These are phyloP conservation scores for Oreochromis mossambicus DNA, from an alignment of 2,797 vertebrate species.

Conservation along the genomic window DNA sequence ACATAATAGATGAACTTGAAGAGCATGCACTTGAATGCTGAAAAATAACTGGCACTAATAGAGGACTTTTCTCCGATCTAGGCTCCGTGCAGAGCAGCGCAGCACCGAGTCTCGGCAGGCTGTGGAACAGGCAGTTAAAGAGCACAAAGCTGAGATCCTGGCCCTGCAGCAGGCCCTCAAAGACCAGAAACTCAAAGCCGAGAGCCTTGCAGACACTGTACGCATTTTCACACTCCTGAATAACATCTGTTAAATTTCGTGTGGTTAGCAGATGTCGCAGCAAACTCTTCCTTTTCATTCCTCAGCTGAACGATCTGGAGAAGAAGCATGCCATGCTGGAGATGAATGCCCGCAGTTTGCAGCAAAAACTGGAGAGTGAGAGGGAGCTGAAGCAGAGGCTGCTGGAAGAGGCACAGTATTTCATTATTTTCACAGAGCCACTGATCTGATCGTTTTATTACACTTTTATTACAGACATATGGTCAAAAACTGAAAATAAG, in stretches of 20 bases:
- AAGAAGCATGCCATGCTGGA: constrained; percentile 98
- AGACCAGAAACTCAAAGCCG: constrained; percentile 96
- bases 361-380: constrained; percentile 95
- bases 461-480: neutral
- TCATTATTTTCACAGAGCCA: neutral
- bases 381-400: constrained; percentile 95
- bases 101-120: constrained; percentile 94
- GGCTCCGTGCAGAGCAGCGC: constrained; percentile 91
- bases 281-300: neutral
- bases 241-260: neutral
- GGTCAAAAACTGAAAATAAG: neutral
- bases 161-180: constrained; percentile 95
- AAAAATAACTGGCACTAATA: neutral
- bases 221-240: neutral
- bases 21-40: neutral
- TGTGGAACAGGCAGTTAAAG: constrained; percentile 93
- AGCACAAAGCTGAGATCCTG: constrained; percentile 96
- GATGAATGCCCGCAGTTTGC: constrained; percentile 94
- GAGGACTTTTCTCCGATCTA: constrained; percentile 29
- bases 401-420: constrained; percentile 86
- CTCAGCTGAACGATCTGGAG: constrained; percentile 91
- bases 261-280: neutral
- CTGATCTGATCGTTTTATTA: neutral
- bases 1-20: neutral
- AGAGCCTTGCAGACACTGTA: constrained; percentile 97